These are phyloP conservation scores for Eospalax fontanierii DNA, from an alignment of 2,797 vertebrate species.

Conservation along the genomic window DNA sequence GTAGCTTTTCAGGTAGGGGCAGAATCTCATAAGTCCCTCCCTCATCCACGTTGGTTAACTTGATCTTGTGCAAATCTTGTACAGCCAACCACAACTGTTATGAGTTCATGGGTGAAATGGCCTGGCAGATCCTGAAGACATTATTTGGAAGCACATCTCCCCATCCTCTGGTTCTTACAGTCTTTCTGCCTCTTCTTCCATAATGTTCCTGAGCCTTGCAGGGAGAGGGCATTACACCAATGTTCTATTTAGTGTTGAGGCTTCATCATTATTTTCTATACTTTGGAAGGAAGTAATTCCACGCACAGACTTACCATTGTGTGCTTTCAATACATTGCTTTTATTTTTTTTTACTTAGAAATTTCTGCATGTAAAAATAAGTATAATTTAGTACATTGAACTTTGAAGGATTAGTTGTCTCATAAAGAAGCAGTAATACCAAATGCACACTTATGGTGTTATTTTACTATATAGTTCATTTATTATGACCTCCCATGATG, in stretches of 20 bases:
- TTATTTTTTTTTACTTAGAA: slow-evolving; percentile 13
- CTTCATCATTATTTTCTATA: not conserved
- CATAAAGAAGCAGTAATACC: not conserved
- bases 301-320: not conserved
- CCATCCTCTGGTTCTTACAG: not conserved
- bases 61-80: not conserved
- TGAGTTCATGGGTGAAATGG: not conserved
- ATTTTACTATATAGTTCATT: not conserved
- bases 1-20: not conserved
- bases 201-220: too few species aligned
- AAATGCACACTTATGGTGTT: not conserved
- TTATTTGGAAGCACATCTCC: not conserved
- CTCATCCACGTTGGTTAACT: not conserved
- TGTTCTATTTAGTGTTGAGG: not conserved
- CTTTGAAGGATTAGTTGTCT: not conserved
- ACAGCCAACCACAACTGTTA: too few species aligned
- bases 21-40: not conserved
- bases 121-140: too few species aligned
- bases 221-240: too few species aligned
- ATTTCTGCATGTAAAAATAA: not conserved
- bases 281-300: not conserved
- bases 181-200: not conserved
- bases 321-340: slow-evolving; percentile 11
- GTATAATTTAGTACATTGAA: not conserved
- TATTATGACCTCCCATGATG: not conserved